These are phyloP conservation scores for Aquatica leii DNA, from an alignment of 2,888 invertebrate genomes.

Conservation along the genomic window DNA sequence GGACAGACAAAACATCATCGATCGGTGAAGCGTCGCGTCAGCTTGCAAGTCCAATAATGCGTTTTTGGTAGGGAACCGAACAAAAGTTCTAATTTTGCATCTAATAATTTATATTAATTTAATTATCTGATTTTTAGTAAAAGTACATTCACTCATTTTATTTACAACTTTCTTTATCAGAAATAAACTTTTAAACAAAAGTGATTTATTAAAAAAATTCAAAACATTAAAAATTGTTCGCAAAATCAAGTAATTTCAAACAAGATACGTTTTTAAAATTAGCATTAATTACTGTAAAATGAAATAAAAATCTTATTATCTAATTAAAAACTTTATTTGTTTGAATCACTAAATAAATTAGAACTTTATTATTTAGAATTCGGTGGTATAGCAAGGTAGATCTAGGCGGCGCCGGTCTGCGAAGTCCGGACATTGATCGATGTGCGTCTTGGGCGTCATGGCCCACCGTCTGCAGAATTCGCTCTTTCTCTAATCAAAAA, in stretches of 20 bases:
- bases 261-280: too few species aligned
- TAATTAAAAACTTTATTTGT: too few species aligned
- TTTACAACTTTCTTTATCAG: too few species aligned
- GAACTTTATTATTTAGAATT: constrained; percentile 16
- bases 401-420: constrained; percentile 55
- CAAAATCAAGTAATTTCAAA: too few species aligned
- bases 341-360: background rate
- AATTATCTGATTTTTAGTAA: too few species aligned
- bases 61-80: constrained; percentile 36
- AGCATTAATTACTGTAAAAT: too few species aligned
- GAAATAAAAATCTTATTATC: too few species aligned
- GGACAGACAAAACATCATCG: constrained; percentile 50
- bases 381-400: constrained; percentile 37
- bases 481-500: constrained; percentile 35
- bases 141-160: too few species aligned
- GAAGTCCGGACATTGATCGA: constrained; percentile 69
- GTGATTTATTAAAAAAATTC: too few species aligned
- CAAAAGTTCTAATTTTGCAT: constrained; percentile 15
- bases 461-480: constrained; percentile 61
- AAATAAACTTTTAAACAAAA: too few species aligned
- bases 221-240: too few species aligned
- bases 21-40: constrained; percentile 42
- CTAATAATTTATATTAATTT: background rate
- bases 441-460: constrained; percentile 70
- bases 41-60: constrained; percentile 41